Conservation (phyloP, 2,888 invertebrate species). For the Stenurella melanura region DNA sequence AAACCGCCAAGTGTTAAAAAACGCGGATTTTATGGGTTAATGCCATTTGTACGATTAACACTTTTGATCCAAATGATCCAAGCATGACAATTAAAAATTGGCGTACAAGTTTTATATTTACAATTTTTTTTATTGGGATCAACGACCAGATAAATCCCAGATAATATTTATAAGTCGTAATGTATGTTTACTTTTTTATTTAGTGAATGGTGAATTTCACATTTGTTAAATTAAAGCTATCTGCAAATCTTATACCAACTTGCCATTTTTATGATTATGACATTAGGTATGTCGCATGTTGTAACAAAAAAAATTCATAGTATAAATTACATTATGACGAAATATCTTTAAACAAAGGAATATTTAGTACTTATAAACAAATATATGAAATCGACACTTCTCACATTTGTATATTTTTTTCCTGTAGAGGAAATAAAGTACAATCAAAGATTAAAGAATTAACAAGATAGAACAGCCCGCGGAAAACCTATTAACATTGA, state of each 20-base stretch:
- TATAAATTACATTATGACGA: neutral
- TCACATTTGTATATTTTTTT: too few relatives aligned
- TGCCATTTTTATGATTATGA: neutral
- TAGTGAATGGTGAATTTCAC: neutral
- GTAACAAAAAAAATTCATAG: neutral
- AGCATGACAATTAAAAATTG: slow-evolving; percentile 18
- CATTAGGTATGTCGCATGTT: neutral
- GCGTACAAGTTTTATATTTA: slow-evolving; percentile 5
- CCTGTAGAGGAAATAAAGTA: too few relatives aligned
- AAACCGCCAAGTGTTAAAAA: slow-evolving; percentile 3
- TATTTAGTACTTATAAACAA: too few relatives aligned
- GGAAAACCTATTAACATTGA: too few relatives aligned
- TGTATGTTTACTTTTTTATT: slow-evolving; percentile 9
- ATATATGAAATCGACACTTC: too few relatives aligned
- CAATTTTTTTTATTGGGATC: slow-evolving; percentile 6
- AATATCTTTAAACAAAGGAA: too few relatives aligned
- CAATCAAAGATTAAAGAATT: too few relatives aligned
- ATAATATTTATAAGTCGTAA: slow-evolving; percentile 15
- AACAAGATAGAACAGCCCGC: too few relatives aligned
- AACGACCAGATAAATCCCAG: slow-evolving; percentile 16
- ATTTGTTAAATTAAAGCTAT: neutral
- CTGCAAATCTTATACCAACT: neutral
- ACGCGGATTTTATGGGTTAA: slow-evolving; percentile 22
- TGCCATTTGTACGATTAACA: slow-evolving; percentile 21
- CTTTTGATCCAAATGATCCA: slow-evolving; percentile 5